Conservation (phyloP, 1,140 invertebrate species). For the Pristionchus pacificus region DNA sequence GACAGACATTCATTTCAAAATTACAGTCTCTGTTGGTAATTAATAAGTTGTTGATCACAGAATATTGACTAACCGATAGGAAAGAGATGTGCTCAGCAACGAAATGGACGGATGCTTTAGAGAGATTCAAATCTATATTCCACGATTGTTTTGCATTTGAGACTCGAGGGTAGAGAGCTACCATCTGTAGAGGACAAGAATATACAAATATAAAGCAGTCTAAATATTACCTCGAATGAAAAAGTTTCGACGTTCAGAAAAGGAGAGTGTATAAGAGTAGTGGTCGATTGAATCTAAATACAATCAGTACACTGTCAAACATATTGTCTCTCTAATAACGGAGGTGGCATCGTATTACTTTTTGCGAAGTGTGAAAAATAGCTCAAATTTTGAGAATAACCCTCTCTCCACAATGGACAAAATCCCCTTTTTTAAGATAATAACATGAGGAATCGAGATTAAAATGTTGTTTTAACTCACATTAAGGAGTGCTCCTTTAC, state of each 20-base stretch:
- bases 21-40: too few species aligned
- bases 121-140: constrained; percentile 59
- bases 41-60: too few species aligned
- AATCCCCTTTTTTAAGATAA: too few species aligned
- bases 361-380: too few species aligned
- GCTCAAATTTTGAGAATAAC: too few species aligned
- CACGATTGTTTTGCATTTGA: constrained; percentile 63
- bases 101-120: constrained; percentile 59
- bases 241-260: not conserved
- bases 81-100: constrained; percentile 62
- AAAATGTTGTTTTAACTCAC: constrained; percentile 1
- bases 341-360: too few species aligned
- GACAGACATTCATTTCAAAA: too few species aligned
- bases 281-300: not conserved
- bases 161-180: constrained; percentile 44
- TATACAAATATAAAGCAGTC: constrained; percentile 55
- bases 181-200: constrained; percentile 27
- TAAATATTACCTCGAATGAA: not conserved
- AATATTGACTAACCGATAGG: constrained; percentile 51
- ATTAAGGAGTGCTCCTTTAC: constrained; percentile 20
- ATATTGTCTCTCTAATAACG: too few species aligned
- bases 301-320: not conserved
- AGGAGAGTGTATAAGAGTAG: not conserved
- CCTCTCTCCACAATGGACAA: too few species aligned
- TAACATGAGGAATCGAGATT: too few species aligned